Conservation (phyloP, 1,140 invertebrate genomes). For the Apis laboriosa region DNA sequence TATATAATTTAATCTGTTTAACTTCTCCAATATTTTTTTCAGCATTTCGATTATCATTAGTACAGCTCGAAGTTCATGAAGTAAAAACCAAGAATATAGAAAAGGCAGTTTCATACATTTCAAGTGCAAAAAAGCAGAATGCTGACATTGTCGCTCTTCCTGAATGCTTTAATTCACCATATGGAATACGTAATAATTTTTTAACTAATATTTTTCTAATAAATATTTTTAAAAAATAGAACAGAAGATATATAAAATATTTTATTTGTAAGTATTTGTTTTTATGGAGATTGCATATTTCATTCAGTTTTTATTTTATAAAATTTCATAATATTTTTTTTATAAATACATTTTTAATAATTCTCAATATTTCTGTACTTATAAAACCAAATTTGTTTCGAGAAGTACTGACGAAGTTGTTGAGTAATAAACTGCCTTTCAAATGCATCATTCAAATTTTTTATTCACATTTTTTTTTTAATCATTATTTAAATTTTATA, state of each 20-base stretch:
- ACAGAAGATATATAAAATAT: not conserved
- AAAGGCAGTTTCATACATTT: slow-evolving; percentile 87
- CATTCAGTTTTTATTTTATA: not conserved
- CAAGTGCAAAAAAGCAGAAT: slow-evolving; percentile 87
- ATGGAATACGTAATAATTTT: slow-evolving; percentile 87
- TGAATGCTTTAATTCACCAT: slow-evolving; percentile 97
- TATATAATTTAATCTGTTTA: not conserved
- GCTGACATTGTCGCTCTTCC: slow-evolving; percentile 91
- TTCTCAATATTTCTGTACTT: not conserved
- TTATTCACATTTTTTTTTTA: not conserved
- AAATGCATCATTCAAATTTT: not conserved
- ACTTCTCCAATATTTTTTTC: slow-evolving; percentile 41
- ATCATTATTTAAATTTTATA: no score
- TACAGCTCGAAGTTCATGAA: slow-evolving; percentile 89
- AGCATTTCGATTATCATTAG: slow-evolving; percentile 85
- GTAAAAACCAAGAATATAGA: slow-evolving; percentile 90
- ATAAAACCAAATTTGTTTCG: no score
- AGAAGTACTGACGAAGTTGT: not conserved
- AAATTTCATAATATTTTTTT: not conserved
- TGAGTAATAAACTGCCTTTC: not conserved
- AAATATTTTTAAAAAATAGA: not conserved
- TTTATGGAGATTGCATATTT: not conserved
- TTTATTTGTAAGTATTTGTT: not conserved
- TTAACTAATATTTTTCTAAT: not conserved
- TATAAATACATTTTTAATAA: not conserved